Conservation (phyloP, 2,797 vertebrate species). For the Crax fasciolata region DNA sequence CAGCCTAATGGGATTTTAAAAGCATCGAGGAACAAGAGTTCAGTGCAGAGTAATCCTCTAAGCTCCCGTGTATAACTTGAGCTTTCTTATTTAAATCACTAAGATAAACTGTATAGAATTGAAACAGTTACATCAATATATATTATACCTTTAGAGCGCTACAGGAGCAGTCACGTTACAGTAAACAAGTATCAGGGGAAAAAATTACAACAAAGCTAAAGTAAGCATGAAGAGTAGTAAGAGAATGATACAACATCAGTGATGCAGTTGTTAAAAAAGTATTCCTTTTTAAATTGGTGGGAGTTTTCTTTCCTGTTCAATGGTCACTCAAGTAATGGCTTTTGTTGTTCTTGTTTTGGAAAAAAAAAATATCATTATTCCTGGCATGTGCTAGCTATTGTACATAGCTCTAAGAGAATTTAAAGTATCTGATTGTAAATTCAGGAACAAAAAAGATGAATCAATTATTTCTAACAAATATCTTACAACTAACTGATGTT, state of each 20-base stretch:
- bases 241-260: background rate
- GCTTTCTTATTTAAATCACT: background rate
- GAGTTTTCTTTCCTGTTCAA: background rate
- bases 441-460: background rate
- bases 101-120: background rate
- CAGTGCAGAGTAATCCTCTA: background rate
- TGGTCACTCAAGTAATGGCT: background rate
- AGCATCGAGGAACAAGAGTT: background rate
- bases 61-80: background rate
- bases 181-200: background rate
- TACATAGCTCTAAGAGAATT: background rate
- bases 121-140: background rate
- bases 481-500: background rate
- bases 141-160: background rate
- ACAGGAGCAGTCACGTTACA: background rate
- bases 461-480: background rate
- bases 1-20: background rate
- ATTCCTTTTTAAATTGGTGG: background rate
- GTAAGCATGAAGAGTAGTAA: background rate
- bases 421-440: background rate
- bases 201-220: background rate
- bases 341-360: background rate
- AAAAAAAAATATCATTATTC: background rate
- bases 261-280: background rate
- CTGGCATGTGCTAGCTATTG: background rate